Evolutionary conservation across 2,113 vertebrate genomes (phyloP).

Genomic region (Fregata magnificens): DNA sequence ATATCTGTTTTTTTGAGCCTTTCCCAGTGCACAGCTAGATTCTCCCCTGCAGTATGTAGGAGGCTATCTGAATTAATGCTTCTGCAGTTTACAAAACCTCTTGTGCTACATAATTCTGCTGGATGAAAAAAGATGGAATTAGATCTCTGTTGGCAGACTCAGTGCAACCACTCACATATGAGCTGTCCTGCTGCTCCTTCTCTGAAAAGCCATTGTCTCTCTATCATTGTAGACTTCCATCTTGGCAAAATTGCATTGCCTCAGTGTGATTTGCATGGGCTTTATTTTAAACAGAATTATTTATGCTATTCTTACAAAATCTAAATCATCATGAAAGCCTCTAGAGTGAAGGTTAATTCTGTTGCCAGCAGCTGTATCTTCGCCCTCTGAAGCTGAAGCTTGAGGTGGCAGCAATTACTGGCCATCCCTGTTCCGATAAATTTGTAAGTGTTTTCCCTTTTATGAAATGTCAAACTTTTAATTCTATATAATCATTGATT

Average conservation of each 20-base stretch:
- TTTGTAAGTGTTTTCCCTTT: conserved; percentile 40
- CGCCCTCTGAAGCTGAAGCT: background rate
- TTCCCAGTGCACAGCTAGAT: background rate
- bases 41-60: background rate
- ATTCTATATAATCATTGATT: conserved; percentile 22
- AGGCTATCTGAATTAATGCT: conserved; percentile 47
- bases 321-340: conserved; percentile 34
- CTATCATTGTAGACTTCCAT: conserved; percentile 25
- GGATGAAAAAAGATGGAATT: conserved; percentile 36
- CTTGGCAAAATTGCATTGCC: conserved; percentile 27
- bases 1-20: background rate
- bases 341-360: conserved; percentile 45
- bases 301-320: conserved; percentile 46
- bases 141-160: conserved; percentile 31
- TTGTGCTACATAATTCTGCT: conserved; percentile 34
- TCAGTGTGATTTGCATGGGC: conserved; percentile 17
- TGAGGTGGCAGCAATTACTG: conserved; percentile 3
- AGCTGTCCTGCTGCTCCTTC: conserved; percentile 39
- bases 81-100: conserved; percentile 27
- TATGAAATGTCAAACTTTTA: conserved; percentile 60
- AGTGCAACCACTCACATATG: background rate
- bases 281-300: conserved; percentile 61
- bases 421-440: background rate
- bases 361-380: conserved; percentile 37
- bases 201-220: conserved; percentile 26